Evolutionary conservation across 2,888 invertebrate genomes (phyloP).

Genomic region (Strigamia transsilvanica): DNA sequence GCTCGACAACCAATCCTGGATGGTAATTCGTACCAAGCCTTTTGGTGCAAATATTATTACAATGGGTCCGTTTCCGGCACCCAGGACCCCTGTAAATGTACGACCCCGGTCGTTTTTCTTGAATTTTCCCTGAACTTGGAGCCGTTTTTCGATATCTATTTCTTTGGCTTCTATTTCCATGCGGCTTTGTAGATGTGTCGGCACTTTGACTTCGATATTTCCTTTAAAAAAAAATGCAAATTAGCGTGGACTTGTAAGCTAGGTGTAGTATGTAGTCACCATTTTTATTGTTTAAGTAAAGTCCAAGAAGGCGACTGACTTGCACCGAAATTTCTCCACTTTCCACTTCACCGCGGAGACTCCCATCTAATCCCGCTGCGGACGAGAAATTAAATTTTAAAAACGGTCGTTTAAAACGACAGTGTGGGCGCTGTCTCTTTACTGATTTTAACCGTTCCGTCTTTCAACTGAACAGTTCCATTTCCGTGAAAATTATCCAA

Average conservation of each 20-base stretch:
- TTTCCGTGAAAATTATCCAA: constrained; percentile 54
- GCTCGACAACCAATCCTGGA: constrained; percentile 39
- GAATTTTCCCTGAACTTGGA: constrained; percentile 40
- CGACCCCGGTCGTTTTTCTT: not conserved
- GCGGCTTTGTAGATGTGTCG: constrained; percentile 6
- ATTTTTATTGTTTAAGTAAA: constrained; percentile 34
- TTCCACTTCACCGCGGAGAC: constrained; percentile 46
- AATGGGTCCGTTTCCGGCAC: constrained; percentile 14
- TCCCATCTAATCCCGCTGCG: constrained; percentile 55
- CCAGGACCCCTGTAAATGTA: constrained; percentile 17
- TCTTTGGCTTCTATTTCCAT: constrained; percentile 45
- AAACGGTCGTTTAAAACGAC: no score
- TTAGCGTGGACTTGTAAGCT: not conserved
- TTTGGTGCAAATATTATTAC: constrained; percentile 11
- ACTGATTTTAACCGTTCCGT: constrained; percentile 53
- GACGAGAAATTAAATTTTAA: not conserved
- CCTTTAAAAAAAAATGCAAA: constrained; percentile 27
- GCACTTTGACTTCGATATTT: constrained; percentile 50
- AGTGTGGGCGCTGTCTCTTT: no score
- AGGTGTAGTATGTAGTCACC: not conserved
- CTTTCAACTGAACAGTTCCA: constrained; percentile 32
- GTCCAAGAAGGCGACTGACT: constrained; percentile 36
- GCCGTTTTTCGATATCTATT: constrained; percentile 43
- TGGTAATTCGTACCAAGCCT: constrained; percentile 9
- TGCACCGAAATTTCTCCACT: constrained; percentile 53